A percentile compares a stretch with the other conserved stretches of the same genome.
Evolutionary conservation across 1,140 invertebrate genomes (phyloP).

Genomic region (Lanistes nyassanus): DNA sequence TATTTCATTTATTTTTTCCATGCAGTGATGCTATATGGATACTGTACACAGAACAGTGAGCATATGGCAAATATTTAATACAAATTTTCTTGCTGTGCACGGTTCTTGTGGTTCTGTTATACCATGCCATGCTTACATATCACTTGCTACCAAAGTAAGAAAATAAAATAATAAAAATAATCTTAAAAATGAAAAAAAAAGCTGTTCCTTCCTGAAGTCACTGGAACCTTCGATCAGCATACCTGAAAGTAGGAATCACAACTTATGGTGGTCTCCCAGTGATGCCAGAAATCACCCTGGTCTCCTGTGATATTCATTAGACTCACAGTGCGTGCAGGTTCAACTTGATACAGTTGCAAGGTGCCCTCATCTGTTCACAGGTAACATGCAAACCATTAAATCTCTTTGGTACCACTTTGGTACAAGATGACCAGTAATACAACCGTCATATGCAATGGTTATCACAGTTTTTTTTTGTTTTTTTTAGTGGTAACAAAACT

Average conservation of each 20-base stretch:
- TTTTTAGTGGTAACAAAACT: too few relatives aligned
- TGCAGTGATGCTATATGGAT: too few relatives aligned
- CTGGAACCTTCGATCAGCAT: neutral
- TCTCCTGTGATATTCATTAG: conserved; percentile 51
- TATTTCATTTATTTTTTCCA: too few relatives aligned
- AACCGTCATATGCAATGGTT: conserved; percentile 23
- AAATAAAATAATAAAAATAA: too few relatives aligned
- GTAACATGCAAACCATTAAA: neutral
- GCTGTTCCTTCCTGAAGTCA: too few relatives aligned
- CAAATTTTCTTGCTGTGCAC: too few relatives aligned
- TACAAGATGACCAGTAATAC: neutral
- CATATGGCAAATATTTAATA: too few relatives aligned
- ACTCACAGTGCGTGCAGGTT: conserved; percentile 27
- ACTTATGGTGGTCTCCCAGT: conserved; percentile 44
- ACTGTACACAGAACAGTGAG: too few relatives aligned
- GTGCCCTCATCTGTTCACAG: conserved; percentile 43
- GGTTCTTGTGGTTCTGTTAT: too few relatives aligned
- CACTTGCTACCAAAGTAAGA: too few relatives aligned
- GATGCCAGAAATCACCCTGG: conserved; percentile 56
- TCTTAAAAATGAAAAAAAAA: too few relatives aligned
- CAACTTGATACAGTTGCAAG: conserved; percentile 49
- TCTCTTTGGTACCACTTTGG: neutral
- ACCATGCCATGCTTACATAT: too few relatives aligned
- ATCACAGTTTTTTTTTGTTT: conserved; percentile 3
- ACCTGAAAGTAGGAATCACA: conserved; percentile 47